phyloP scores from a whole-genome alignment of 2,888 invertebrate species.

The Aleiodes leptofemur region DNA sequence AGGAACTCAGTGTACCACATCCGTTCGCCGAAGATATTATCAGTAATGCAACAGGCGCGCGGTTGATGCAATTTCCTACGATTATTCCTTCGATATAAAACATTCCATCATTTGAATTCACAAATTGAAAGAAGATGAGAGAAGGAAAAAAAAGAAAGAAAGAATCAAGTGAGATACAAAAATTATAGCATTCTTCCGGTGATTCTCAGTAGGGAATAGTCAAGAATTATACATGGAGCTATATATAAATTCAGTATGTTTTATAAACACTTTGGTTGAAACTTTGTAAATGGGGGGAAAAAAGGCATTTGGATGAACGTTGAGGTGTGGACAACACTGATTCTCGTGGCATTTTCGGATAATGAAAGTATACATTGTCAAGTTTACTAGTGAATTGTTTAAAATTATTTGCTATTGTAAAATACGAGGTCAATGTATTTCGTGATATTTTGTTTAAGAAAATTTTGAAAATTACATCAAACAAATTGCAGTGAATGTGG shows the following conservation, averaged over 20 bases:
- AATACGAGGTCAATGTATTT: too few relatives aligned
- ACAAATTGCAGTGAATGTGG: too few relatives aligned
- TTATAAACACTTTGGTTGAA: conserved; percentile 66
- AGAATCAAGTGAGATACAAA: too few relatives aligned
- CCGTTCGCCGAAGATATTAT: conserved; percentile 25
- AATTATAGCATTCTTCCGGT: neutral
- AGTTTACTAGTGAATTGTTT: neutral
- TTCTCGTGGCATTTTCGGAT: neutral
- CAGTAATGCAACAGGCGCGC: too few relatives aligned
- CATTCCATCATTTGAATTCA: too few relatives aligned
- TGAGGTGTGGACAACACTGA: neutral
- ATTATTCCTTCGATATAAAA: conserved; percentile 10
- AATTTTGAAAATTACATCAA: too few relatives aligned
- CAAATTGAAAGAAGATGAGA: too few relatives aligned
- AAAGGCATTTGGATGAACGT: conserved; percentile 4
- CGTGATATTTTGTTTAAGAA: too few relatives aligned
- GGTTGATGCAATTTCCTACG: conserved; percentile 29
- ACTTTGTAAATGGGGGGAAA: conserved; percentile 2
- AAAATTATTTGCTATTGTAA: too few relatives aligned
- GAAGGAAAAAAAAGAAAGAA: too few relatives aligned
- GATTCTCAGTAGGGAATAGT: neutral
- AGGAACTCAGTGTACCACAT: conserved; percentile 41
- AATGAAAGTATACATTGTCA: conserved; percentile 3
- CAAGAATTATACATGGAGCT: conserved; percentile 58
- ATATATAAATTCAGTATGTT: conserved; percentile 69